These are phyloP conservation scores for Passerina amoena DNA, from an alignment of 2,113 vertebrate genomes.

Conservation along the genomic window DNA sequence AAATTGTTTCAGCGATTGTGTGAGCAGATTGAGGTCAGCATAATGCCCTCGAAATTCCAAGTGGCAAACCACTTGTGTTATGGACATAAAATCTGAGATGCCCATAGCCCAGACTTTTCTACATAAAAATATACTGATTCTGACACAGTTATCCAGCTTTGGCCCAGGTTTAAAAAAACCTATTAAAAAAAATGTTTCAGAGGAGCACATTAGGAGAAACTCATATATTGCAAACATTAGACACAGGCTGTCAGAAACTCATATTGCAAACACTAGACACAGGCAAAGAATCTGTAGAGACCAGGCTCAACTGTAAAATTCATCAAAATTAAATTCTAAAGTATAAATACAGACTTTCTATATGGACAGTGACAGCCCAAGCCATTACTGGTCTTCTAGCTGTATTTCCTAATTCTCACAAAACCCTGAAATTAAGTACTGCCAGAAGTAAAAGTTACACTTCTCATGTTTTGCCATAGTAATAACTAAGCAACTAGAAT, in stretches of 20 bases:
- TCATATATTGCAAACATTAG: not conserved
- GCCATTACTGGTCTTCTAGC: not conserved
- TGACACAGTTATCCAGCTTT: not conserved
- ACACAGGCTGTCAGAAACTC: not conserved
- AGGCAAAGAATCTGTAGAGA: not conserved
- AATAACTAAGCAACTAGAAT: not conserved
- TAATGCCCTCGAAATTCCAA: not conserved
- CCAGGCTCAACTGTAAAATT: not conserved
- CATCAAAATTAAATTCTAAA: not conserved
- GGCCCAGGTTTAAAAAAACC: not conserved
- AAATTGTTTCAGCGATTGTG: not conserved
- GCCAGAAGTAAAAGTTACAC: not conserved
- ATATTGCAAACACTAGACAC: not conserved
- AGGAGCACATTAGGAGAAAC: not conserved
- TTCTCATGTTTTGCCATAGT: not conserved
- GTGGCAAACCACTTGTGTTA: not conserved
- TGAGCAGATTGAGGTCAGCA: constrained; percentile 43
- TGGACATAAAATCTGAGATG: not conserved
- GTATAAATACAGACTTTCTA: not conserved
- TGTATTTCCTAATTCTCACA: not conserved
- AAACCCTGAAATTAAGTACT: not conserved
- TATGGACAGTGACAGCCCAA: not conserved
- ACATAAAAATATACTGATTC: not conserved
- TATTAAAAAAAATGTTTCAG: not conserved
- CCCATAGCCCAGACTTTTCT: not conserved